Conservation (phyloP, 2,888 invertebrate species). For the Synanthedon tipuliformis region DNA sequence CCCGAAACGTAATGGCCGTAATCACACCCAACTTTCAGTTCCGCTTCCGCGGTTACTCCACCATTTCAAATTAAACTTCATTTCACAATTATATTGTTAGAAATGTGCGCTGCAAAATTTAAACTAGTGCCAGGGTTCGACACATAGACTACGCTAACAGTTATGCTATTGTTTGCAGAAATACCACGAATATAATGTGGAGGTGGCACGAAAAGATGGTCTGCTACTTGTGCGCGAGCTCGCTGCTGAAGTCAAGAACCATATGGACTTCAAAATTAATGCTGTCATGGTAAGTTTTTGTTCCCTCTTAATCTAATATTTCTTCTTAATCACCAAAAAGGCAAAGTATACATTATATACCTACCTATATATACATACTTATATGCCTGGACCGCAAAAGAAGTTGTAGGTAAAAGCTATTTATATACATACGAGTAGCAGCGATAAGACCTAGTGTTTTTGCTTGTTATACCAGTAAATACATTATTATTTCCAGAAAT, state of each 20-base stretch:
- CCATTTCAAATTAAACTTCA: constrained; percentile 1
- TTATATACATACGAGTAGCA: no score
- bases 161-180: constrained; percentile 66
- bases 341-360: background rate
- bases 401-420: no score
- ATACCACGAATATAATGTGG: constrained; percentile 82
- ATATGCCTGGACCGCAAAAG: no score
- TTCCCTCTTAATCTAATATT: background rate
- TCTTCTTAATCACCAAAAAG: background rate
- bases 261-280: constrained; percentile 93
- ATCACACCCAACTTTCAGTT: background rate
- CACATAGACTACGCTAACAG: no score
- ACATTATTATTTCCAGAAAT: no score
- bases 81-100: background rate
- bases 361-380: no score
- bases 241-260: constrained; percentile 90
- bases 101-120: no score
- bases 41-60: background rate
- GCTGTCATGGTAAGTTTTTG: constrained; percentile 84
- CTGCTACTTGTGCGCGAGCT: constrained; percentile 86
- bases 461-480: no score
- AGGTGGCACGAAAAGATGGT: constrained; percentile 86
- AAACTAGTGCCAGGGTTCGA: no score
- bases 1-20: constrained; percentile 9
- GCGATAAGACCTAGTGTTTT: no score